phyloP scores from a whole-genome alignment of 2,888 invertebrate species.

The Phengaris alcon region DNA sequence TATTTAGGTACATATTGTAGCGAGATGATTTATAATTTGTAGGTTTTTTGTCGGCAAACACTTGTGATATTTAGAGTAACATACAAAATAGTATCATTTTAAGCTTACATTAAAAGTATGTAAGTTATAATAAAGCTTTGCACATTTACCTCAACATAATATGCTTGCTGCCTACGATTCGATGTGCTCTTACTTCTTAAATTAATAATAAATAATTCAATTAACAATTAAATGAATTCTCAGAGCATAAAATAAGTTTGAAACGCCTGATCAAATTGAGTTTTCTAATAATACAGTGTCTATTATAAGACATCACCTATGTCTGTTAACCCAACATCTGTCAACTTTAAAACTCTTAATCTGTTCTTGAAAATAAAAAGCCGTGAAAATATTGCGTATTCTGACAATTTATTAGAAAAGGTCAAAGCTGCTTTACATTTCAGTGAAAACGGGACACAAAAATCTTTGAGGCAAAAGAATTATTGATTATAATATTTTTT shows the following conservation, averaged over 20 bases:
- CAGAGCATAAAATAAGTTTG: neutral
- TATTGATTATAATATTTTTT: neutral
- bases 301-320: neutral
- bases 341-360: neutral
- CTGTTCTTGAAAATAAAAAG: neutral
- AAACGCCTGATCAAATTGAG: neutral
- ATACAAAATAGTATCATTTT: neutral
- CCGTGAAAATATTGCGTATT: constrained; percentile 5
- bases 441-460: neutral
- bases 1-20: constrained; percentile 1
- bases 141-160: too few species aligned
- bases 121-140: too few species aligned
- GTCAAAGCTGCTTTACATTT: neutral
- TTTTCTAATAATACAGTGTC: neutral
- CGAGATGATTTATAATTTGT: constrained; percentile 2
- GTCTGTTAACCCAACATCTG: neutral
- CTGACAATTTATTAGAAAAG: neutral
- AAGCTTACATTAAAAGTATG: too few species aligned
- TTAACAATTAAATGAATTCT: neutral
- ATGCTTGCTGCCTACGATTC: too few species aligned
- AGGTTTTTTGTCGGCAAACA: neutral
- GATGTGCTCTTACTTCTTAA: too few species aligned
- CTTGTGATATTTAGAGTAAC: neutral
- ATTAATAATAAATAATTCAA: too few species aligned
- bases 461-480: neutral